These are phyloP conservation scores for Dicrostonyx torquatus DNA, from an alignment of 2,797 vertebrate species.

Conservation along the genomic window DNA sequence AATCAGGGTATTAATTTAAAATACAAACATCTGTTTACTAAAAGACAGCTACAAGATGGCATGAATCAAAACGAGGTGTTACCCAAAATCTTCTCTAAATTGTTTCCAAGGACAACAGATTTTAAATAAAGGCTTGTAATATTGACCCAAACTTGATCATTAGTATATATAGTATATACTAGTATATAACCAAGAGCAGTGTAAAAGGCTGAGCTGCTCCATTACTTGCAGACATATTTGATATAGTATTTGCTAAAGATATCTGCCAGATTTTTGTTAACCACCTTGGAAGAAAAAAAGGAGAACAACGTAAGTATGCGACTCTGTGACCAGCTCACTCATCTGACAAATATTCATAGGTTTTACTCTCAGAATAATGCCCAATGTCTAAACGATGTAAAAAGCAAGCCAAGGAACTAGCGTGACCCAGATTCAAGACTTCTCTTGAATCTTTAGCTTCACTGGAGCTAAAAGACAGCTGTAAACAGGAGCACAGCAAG, in stretches of 20 bases:
- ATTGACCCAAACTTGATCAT: background rate
- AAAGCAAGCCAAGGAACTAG: conserved; percentile 60
- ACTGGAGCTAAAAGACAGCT: background rate
- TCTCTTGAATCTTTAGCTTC: too few relatives aligned
- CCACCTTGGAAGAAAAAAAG: background rate
- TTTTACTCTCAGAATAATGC: conserved; percentile 46
- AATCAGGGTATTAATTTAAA: background rate
- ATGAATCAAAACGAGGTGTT: conserved; percentile 28
- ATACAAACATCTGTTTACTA: conserved; percentile 38
- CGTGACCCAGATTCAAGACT: conserved; percentile 56
- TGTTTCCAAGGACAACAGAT: conserved; percentile 28
- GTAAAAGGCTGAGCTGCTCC: background rate
- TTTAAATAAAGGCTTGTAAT: conserved; percentile 9
- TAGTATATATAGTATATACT: background rate
- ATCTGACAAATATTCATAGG: conserved; percentile 44
- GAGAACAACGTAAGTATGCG: background rate
- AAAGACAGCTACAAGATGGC: conserved; percentile 12
- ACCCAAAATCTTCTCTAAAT: conserved; percentile 14
- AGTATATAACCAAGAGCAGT: background rate
- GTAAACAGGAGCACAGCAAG: conserved; percentile 25
- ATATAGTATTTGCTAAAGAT: background rate
- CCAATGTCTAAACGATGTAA: conserved; percentile 4
- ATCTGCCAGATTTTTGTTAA: conserved; percentile 39
- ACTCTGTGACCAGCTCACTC: conserved; percentile 15
- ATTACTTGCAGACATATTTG: background rate